Evolutionary conservation across 2,888 invertebrate genomes (phyloP).

Genomic region (Andrena bucephala): DNA sequence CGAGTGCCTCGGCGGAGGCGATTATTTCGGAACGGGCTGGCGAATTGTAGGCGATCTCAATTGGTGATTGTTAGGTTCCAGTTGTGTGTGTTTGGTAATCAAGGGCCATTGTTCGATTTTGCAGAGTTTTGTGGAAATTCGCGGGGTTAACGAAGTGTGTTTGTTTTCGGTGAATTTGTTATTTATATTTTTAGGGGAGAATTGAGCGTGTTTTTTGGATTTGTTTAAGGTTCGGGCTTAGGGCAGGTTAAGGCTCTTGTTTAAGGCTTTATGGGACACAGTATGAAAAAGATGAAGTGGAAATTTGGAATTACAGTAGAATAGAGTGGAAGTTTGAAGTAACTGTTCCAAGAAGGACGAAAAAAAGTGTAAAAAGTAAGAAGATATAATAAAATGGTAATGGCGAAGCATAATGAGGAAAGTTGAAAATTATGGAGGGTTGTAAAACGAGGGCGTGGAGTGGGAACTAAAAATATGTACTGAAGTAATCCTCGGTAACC

Average conservation of each 20-base stretch:
- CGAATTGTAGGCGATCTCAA: neutral
- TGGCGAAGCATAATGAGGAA: constrained; percentile 21
- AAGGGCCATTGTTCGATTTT: neutral
- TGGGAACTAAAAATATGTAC: constrained; percentile 19
- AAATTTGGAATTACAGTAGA: neutral
- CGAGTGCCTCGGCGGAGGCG: neutral
- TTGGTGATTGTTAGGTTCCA: neutral
- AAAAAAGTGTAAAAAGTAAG: neutral
- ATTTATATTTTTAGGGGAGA: too few species aligned
- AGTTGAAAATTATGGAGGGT: constrained; percentile 24
- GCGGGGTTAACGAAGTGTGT: too few species aligned
- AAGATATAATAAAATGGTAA: constrained; percentile 9
- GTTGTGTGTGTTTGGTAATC: constrained; percentile 3
- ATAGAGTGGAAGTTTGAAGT: neutral
- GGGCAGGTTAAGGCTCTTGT: too few species aligned
- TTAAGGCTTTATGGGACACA: too few species aligned
- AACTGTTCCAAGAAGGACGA: neutral
- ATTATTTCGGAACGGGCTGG: neutral
- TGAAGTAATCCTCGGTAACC: constrained; percentile 15
- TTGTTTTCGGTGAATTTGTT: too few species aligned
- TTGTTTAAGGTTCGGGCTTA: too few species aligned
- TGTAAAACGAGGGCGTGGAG: constrained; percentile 9
- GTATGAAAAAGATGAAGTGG: too few species aligned
- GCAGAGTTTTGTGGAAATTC: too few species aligned
- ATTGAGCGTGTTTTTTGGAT: too few species aligned